Base-by-base conservation (phyloP, 2,888 invertebrate species). In the Apodemia mormo region DNA sequence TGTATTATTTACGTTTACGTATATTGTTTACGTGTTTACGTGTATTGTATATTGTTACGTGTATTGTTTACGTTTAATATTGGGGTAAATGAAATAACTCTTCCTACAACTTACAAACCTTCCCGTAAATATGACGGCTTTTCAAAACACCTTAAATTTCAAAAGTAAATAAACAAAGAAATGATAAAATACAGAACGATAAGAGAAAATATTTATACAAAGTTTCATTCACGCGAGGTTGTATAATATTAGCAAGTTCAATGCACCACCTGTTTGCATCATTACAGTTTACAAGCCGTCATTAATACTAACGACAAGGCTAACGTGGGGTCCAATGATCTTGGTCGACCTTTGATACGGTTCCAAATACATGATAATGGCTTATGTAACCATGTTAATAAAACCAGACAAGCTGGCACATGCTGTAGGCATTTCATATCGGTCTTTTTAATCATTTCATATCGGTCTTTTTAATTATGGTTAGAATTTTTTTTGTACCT, bases 161-260 rank as follows among this genome's bases (percentile, higher is more conserved):
- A 22, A 52, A 52, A 45, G 3, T n/a, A 52, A n/a, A 7, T 52
- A 52, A 52, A 52, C n/a, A 22, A 52, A 52, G n/a, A 52, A 2
- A 8, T 22, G 7, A n/a, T 52, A 52, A n/a, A n/a, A 52, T 52
- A 52, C 52, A 52, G 22, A 52, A 52, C 4, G 52, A 52, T 6
- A 52, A 52, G n/a, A 52, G 52, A 52, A 52, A 52, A 52, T 52
- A 52, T 52, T 52, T 33, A 14, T n/a, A 37, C 37, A 61, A 61
- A 61, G 61, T 61, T 33, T 61, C 61, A 30, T 61, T 61, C 14
- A 61, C 61, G 61, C 33, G 61, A 61, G 61, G 8, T 37, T 61
- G 61, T 61, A 61, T 61, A 61, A 61, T 61, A 61, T 61, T 61
- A 61, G 37, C 61, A 14, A 33, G 61, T 61, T 61, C 61, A 61